Evolutionary conservation across 2,888 invertebrate genomes (phyloP).

Genomic region (Rhodophaea formosa): DNA sequence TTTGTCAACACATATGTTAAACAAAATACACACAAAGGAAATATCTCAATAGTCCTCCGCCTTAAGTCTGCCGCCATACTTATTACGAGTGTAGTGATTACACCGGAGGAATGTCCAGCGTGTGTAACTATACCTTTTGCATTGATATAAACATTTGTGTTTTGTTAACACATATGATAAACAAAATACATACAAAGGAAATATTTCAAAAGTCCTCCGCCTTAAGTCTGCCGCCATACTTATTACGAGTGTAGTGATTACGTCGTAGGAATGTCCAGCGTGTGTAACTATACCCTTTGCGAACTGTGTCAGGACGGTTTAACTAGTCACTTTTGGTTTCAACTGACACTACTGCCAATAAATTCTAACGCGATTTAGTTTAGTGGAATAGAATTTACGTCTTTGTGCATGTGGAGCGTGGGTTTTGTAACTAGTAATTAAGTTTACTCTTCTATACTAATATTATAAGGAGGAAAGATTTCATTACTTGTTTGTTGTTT

Average conservation of each 20-base stretch:
- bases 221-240: slow-evolving; percentile 55
- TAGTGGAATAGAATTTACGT: not conserved
- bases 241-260: slow-evolving; percentile 73
- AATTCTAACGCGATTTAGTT: not conserved
- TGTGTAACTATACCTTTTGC: slow-evolving; percentile 43
- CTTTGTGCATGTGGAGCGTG: slow-evolving; percentile 15
- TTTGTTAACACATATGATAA: too few species aligned
- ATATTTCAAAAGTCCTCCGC: slow-evolving; percentile 37
- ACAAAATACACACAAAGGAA: too few species aligned
- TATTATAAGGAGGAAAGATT: too few species aligned
- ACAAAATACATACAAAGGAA: too few species aligned
- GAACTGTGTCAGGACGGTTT: slow-evolving; percentile 57
- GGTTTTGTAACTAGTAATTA: not conserved
- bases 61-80: slow-evolving; percentile 55
- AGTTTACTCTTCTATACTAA: too few species aligned
- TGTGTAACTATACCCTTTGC: slow-evolving; percentile 43
- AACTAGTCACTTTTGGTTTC: slow-evolving; percentile 63
- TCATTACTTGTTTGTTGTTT: too few species aligned
- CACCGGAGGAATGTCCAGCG: slow-evolving; percentile 58
- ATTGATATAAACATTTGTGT: too few species aligned
- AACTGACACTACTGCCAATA: slow-evolving; percentile 20
- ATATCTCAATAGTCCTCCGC: slow-evolving; percentile 37
- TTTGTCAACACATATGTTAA: too few species aligned
- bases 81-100: slow-evolving; percentile 73
- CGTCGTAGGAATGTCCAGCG: slow-evolving; percentile 58